A percentile compares a stretch with the other conserved stretches of the same genome.
Conservation (phyloP, 2,113 vertebrate genomes). For the Poicephalus meyeri region DNA sequence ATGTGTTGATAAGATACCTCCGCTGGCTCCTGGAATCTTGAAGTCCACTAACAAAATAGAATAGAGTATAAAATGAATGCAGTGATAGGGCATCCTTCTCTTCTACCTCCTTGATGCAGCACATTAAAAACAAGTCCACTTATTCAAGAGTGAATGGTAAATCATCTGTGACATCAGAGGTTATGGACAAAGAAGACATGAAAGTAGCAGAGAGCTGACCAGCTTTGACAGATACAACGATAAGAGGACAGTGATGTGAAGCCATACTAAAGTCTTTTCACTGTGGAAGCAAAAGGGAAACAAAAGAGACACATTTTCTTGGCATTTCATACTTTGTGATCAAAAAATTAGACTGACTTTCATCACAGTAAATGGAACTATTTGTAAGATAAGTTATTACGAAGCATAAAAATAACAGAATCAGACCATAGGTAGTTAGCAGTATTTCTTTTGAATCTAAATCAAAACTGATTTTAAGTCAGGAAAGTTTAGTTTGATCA, state of each 20-base stretch:
- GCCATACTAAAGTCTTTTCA: not conserved
- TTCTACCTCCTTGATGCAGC: not conserved
- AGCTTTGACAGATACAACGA: not conserved
- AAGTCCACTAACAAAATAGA: not conserved
- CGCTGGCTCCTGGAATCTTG: not conserved
- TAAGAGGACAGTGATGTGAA: not conserved
- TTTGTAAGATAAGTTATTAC: not conserved
- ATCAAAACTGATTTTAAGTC: constrained; percentile 10
- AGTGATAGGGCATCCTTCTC: not conserved
- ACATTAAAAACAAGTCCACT: not conserved
- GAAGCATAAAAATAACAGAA: not conserved
- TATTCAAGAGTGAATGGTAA: not conserved
- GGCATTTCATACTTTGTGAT: not conserved
- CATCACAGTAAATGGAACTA: not conserved
- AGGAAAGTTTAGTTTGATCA: constrained; percentile 12
- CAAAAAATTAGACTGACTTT: not conserved
- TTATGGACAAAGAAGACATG: not conserved
- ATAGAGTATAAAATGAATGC: not conserved
- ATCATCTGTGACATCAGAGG: not conserved
- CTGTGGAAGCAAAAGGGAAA: not conserved
- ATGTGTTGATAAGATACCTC: not conserved
- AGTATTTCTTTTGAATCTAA: not conserved
- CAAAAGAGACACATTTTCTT: not conserved
- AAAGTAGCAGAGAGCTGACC: not conserved
- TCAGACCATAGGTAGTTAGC: not conserved